Base-by-base conservation (phyloP, 2,888 invertebrate species). In the Tetranychus piercei region DNA sequence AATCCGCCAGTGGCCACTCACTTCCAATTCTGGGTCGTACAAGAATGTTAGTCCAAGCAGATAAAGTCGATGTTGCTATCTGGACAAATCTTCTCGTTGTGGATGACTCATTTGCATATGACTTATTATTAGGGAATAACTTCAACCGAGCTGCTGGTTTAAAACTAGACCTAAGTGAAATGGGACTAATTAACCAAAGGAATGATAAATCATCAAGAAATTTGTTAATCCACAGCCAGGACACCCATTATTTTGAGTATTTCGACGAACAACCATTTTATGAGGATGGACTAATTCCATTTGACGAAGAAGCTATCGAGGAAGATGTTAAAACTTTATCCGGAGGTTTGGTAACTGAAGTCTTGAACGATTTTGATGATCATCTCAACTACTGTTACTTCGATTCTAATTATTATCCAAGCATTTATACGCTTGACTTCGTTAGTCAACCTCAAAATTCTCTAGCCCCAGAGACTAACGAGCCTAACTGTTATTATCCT, bases 61-160 rank as follows among this genome's bases (percentile, higher is more conserved):
- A 9, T 6, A 8, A 6, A 8, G 6, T n/a, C 6, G 15, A 6
- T 15, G 23, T 67, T 8, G 23, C 6, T 79, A 79, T 64, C 77
- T 78, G 73, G 75, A 75, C 18, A 73, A 76, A 9, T 66, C 74
- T 5, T 55, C 74, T 22, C 74, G 77, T 45, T 45, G 45, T 45
- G 6, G 45, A 45, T 9, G 45, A 45, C 9, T 45, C 45, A 7
- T 45, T 45, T 9, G 45, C 45, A 7, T 45, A 45, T 45, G 45
- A 45, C 9, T 9, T 45, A 7, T 9, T 45, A 7, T 9, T 45
- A 7, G 45, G 45, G 9, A 45, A 45, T 9, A 45, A 45, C 15
- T 55, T 55, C 55, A 55, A 55, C 6, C 55, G 55, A 55, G 55
- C 55, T 11, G 55, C 55, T 9, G 15, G 55, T 2, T 15, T 55